phyloP scores from a whole-genome alignment of 2,797 vertebrate genomes.

The Schizopygopsis pylzovi region DNA sequence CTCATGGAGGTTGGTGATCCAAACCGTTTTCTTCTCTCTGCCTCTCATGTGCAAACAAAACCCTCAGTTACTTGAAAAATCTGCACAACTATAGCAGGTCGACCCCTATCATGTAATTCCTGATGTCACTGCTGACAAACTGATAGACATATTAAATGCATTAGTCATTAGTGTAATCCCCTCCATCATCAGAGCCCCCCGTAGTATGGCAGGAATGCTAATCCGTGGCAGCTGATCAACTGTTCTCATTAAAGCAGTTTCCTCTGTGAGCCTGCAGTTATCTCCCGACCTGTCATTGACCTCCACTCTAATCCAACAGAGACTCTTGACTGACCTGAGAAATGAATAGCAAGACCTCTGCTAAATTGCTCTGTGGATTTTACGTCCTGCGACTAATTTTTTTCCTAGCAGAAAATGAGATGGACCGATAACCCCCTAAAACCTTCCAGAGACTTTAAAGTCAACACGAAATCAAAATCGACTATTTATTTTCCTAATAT shows the following conservation, averaged over 20 bases:
- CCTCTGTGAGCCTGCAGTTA: conserved; percentile 48
- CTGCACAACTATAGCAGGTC: conserved; percentile 35
- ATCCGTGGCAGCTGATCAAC: conserved; percentile 62
- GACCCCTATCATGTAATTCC: conserved; percentile 48
- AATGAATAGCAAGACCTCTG: conserved; percentile 38
- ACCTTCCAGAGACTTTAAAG: conserved; percentile 40
- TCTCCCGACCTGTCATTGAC: conserved; percentile 53
- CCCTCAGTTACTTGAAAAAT: conserved; percentile 17
- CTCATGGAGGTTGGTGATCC: conserved; percentile 32
- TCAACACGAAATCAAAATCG: conserved; percentile 15
- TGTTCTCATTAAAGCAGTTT: conserved; percentile 49
- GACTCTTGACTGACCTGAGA: conserved; percentile 16
- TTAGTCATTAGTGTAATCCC: conserved; percentile 65
- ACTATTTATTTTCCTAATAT: conserved; percentile 33
- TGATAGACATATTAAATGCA: conserved; percentile 59
- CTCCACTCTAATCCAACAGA: conserved; percentile 39
- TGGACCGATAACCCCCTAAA: conserved; percentile 34
- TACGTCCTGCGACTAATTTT: background rate
- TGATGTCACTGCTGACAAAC: conserved; percentile 55
- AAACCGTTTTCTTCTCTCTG: conserved; percentile 35
- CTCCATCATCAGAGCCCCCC: conserved; percentile 60
- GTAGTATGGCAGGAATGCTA: conserved; percentile 55
- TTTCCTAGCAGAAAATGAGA: conserved; percentile 44
- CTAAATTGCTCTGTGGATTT: conserved; percentile 11
- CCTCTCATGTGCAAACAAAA: conserved; percentile 15